A percentile compares a stretch with the other conserved stretches of the same genome.
Conservation (phyloP, 2,888 invertebrate species). For the Cactoblastis cactorum region DNA sequence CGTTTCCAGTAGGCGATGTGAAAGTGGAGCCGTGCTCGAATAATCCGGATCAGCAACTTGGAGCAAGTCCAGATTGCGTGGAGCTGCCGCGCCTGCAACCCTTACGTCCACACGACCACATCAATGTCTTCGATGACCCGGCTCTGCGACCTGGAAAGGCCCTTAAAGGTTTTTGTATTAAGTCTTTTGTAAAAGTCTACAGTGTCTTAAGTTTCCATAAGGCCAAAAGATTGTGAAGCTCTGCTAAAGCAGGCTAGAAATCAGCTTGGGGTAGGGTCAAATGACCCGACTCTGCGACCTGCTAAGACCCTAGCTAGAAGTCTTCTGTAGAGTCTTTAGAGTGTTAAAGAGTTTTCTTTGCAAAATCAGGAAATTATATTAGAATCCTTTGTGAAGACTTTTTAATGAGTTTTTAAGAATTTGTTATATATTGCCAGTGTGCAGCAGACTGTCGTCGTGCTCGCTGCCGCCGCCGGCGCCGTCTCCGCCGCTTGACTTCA, state of each 20-base stretch:
- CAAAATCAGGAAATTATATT: too few relatives aligned
- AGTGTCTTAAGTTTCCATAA: too few relatives aligned
- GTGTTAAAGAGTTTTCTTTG: too few relatives aligned
- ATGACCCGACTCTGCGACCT: neutral
- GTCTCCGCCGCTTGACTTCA: constrained; percentile 62
- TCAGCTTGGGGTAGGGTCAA: too few relatives aligned
- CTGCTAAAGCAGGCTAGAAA: too few relatives aligned
- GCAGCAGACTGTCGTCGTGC: constrained; percentile 41
- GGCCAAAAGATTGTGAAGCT: too few relatives aligned
- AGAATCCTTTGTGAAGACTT: neutral
- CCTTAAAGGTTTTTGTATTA: too few relatives aligned
- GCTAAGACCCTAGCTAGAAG: neutral
- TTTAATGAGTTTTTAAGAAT: neutral
- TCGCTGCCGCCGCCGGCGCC: constrained; percentile 49
- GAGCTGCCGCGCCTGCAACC: constrained; percentile 20
- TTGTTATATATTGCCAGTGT: constrained; percentile 20
- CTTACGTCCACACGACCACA: constrained; percentile 21
- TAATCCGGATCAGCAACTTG: too few relatives aligned
- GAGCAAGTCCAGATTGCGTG: constrained; percentile 11
- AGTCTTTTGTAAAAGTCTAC: too few relatives aligned
- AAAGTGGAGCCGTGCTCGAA: constrained; percentile 41
- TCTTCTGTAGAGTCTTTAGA: too few relatives aligned
- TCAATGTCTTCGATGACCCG: constrained; percentile 30
- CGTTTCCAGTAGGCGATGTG: constrained; percentile 36
- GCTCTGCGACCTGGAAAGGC: constrained; percentile 28